A percentile compares a stretch with the other conserved stretches of the same genome.
Conservation (phyloP, 1,140 invertebrate species). For the Trachelipus rathkii region DNA sequence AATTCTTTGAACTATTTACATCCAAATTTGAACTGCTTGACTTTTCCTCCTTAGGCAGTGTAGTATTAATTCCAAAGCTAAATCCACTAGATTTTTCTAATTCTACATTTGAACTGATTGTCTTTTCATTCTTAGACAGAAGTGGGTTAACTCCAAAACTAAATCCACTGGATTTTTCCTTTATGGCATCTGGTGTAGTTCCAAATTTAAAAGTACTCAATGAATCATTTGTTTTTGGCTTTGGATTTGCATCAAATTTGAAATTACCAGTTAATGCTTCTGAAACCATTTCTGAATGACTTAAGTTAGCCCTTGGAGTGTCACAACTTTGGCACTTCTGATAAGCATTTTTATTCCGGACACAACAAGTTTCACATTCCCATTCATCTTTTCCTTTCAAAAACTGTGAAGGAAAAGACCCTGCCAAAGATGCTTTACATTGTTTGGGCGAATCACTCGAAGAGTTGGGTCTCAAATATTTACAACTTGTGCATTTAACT, state of each 20-base stretch:
- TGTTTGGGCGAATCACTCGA: neutral
- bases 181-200: no score
- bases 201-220: no score
- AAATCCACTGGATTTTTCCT: no score
- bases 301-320: neutral
- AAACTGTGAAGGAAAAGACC: neutral
- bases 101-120: no score
- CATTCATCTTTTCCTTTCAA: neutral
- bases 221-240: neutral
- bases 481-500: neutral
- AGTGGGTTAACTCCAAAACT: no score
- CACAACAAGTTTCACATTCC: neutral
- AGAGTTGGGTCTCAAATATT: neutral
- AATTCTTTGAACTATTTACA: no score
- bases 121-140: no score
- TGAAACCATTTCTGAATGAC: neutral
- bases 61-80: no score
- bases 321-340: neutral
- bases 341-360: neutral
- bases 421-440: neutral
- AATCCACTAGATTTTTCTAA: no score
- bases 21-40: no score
- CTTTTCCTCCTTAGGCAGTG: no score
- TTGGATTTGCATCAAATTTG: neutral
- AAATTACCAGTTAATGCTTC: constrained; percentile 1